Evolutionary conservation across 2,113 vertebrate species (phyloP), one percentile per base, ranked within the genome.

Genomic region (Sturnus vulgaris): DNA sequence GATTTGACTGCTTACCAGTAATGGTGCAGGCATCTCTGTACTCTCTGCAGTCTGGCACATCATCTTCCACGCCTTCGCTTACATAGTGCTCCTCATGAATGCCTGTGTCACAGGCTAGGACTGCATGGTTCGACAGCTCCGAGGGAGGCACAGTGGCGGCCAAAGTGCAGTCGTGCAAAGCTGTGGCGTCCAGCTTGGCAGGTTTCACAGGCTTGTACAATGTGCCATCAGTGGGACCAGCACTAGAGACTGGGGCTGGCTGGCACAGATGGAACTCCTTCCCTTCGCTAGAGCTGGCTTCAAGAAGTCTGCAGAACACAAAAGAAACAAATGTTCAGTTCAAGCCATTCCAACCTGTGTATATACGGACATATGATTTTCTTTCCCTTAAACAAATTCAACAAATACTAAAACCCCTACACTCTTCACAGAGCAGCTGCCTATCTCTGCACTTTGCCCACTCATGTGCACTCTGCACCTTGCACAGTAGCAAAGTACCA

Each of bases 21-120:
- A 99, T 99, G 97, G 99, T 99, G 98, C 98, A 98, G 93, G 99
- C 99, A 99, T 99, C 99, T 97, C 98, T 98, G 98, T 97, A 98
- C 95, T 95, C 96, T 91, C 97, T 97, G 95, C 23, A 96, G 95
- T 95, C 82, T 95, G 97, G 94, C 60, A 95, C 97, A 88, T 98
- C 97, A 93, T 98, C 98, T 88, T 97, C 94, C 76, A 95, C 95
- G 46, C 98, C 98, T 86, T 99, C 98, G n/a, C 98, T 98, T 86
- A 99, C 98, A 97, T 99, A 99, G 95, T 98, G 98, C 92, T 99
- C 99, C 95, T 99, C 98, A 3, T 98, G 97, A 81, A 96, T 66
- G 97, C 97, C 97, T 27, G 98, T 91, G 95, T 96, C 25, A 71
- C 95, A 25, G 97, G 96, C 97, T 94, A 96, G 92, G 96, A 96